Conservation (phyloP, 2,888 invertebrate species). For the Patella pellucida region DNA sequence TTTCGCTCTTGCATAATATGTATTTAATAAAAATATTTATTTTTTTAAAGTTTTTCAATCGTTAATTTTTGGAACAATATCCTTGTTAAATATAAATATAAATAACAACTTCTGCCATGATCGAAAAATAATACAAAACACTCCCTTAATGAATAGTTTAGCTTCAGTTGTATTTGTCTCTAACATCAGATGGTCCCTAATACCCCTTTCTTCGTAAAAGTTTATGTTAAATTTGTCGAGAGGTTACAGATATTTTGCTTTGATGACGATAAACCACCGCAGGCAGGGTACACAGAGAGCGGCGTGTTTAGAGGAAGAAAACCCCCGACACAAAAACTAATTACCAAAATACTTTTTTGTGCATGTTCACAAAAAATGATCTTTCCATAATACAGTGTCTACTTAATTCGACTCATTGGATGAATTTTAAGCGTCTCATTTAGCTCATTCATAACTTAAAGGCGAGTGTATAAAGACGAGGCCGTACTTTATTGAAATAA, state of each 20-base stretch:
- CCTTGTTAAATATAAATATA: too few species aligned
- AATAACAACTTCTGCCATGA: too few species aligned
- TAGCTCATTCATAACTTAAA: neutral
- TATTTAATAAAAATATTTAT: too few species aligned
- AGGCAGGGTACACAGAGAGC: conserved; percentile 5
- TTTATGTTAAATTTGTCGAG: conserved; percentile 4
- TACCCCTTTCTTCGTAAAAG: neutral
- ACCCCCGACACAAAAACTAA: conserved; percentile 2
- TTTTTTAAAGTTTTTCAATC: too few species aligned
- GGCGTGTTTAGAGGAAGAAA: conserved; percentile 10
- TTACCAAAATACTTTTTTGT: conserved; percentile 12
- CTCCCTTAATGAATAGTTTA: too few species aligned
- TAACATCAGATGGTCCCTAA: too few species aligned
- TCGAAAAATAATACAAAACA: too few species aligned
- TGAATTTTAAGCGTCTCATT: conserved; percentile 9
- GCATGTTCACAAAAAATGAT: conserved; percentile 11
- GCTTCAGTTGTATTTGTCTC: too few species aligned
- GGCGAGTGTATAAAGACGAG: neutral
- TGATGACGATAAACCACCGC: conserved; percentile 2
- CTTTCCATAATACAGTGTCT: neutral
- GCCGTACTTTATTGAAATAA: neutral
- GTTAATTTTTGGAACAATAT: too few species aligned
- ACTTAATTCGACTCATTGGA: neutral
- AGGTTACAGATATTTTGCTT: conserved; percentile 3
- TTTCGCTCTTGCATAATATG: too few species aligned